A percentile compares a stretch with the other conserved stretches of the same genome.
Evolutionary conservation across 2,888 invertebrate species (phyloP).

Genomic region (Cetonia aurata): DNA sequence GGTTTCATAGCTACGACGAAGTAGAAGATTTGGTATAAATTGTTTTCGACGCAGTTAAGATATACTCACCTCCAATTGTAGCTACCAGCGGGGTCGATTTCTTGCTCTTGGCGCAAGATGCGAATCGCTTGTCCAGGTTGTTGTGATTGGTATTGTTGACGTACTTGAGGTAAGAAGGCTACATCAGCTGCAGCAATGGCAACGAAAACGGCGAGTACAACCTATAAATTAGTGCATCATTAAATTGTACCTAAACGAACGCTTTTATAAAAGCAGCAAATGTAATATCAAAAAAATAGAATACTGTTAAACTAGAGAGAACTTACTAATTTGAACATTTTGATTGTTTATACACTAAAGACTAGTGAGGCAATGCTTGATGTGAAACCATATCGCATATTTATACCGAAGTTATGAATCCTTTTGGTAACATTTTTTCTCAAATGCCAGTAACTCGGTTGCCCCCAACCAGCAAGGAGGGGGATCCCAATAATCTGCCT

Average conservation of each 20-base stretch:
- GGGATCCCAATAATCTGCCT: conserved; percentile 8
- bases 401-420: conserved; percentile 40
- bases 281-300: too few species aligned
- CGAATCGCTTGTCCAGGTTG: conserved; percentile 55
- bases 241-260: neutral
- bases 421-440: conserved; percentile 39
- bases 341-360: conserved; percentile 40
- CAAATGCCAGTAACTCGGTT: conserved; percentile 37
- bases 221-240: conserved; percentile 27
- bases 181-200: conserved; percentile 38
- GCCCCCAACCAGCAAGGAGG: conserved; percentile 18
- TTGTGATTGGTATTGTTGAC: conserved; percentile 56
- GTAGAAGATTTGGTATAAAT: neutral
- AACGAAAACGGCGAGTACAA: conserved; percentile 30
- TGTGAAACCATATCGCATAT: conserved; percentile 33
- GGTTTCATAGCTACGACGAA: conserved; percentile 68
- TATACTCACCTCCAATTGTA: conserved; percentile 68
- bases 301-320: too few species aligned
- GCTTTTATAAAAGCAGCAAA: neutral
- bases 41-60: neutral
- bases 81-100: conserved; percentile 59
- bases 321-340: conserved; percentile 45
- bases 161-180: conserved; percentile 25
- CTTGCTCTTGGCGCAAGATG: conserved; percentile 44
- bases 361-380: conserved; percentile 36